Evolutionary conservation across 37 sponge, comb jelly and placozoan genomes (phyloP).

Genomic region (Agelas oroides): DNA sequence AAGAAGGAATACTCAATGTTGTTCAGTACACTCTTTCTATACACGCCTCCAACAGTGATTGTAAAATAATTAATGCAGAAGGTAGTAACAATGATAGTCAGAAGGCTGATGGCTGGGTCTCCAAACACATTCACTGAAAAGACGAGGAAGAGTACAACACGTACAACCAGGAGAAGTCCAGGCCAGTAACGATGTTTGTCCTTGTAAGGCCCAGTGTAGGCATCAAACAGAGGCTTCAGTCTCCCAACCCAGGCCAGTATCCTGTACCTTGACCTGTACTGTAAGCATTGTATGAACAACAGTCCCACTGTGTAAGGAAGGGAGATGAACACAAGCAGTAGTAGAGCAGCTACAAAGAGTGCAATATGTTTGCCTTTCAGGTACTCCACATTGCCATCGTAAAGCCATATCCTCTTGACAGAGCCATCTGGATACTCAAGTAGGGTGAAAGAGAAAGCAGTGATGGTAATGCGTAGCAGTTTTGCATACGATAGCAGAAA

Average conservation of each 20-base stretch:
- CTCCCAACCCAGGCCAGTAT: background rate
- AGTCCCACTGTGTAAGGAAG: background rate
- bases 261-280: background rate
- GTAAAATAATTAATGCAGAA: background rate
- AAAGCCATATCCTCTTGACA: conserved; percentile 3
- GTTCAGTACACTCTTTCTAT: background rate
- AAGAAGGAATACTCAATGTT: too few species aligned
- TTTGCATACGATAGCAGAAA: conserved; percentile 10
- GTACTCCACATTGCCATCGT: conserved; percentile 40
- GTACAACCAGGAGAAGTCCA: background rate
- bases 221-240: conserved; percentile 6
- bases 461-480: background rate
- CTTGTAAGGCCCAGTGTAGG: conserved; percentile 14
- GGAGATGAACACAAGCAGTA: background rate
- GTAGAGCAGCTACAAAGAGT: background rate
- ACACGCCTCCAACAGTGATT: background rate
- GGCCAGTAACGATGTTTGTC: conserved; percentile 8
- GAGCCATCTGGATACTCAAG: background rate
- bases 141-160: background rate
- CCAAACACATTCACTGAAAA: background rate
- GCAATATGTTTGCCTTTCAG: background rate
- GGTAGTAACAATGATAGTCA: too few species aligned
- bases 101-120: background rate
- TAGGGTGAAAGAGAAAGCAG: background rate
- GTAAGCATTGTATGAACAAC: background rate